phyloP scores from a whole-genome alignment of 2,888 invertebrate genomes.

The Hydriomena furcata region DNA sequence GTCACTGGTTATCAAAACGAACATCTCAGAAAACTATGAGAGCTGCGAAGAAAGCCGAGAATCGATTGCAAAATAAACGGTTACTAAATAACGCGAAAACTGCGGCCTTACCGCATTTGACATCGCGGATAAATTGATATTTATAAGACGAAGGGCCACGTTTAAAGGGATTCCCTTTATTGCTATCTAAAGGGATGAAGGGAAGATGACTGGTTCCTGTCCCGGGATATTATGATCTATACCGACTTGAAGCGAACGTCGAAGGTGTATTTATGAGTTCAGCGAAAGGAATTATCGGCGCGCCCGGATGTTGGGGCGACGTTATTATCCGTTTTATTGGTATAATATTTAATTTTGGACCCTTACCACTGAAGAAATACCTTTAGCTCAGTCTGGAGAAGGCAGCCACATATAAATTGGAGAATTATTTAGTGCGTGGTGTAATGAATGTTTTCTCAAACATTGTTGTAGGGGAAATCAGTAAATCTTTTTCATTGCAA shows the following conservation, averaged over 20 bases:
- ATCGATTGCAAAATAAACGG: constrained; percentile 19
- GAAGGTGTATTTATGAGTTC: constrained; percentile 80
- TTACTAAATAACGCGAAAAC: constrained; percentile 71
- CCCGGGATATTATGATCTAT: constrained; percentile 80
- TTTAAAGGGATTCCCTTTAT: constrained; percentile 83
- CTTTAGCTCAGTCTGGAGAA: constrained; percentile 51
- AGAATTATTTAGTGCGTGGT: constrained; percentile 62
- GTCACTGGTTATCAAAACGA: no score
- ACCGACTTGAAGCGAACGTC: constrained; percentile 75
- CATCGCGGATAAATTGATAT: constrained; percentile 82
- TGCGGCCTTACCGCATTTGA: constrained; percentile 75
- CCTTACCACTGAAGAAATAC: constrained; percentile 48
- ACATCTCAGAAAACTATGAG: no score
- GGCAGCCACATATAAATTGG: constrained; percentile 72
- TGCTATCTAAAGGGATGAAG: constrained; percentile 72
- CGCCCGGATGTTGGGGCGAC: constrained; percentile 74
- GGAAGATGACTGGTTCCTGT: constrained; percentile 73
- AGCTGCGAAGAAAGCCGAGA: background rate
- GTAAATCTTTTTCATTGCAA: background rate
- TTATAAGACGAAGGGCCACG: constrained; percentile 80
- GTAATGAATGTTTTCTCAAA: constrained; percentile 36
- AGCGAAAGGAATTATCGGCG: constrained; percentile 73
- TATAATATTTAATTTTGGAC: constrained; percentile 82
- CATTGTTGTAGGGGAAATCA: constrained; percentile 23
- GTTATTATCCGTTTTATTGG: constrained; percentile 82